phyloP scores from a whole-genome alignment of 2,113 vertebrate genomes.

The Rhinoderma darwinii region DNA sequence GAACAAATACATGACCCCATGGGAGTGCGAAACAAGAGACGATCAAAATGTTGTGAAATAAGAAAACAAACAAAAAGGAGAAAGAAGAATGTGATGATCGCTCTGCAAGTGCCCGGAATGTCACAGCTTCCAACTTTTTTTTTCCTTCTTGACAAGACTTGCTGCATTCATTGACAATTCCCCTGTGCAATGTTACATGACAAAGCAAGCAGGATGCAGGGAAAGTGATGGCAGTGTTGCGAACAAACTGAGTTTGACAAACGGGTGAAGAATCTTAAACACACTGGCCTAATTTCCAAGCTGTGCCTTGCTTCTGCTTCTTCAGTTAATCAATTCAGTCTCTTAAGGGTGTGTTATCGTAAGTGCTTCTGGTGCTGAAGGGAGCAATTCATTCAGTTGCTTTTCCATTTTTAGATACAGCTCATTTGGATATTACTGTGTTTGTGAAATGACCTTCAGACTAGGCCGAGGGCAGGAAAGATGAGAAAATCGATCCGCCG shows the following conservation, averaged over 20 bases:
- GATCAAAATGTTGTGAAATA: constrained; percentile 34
- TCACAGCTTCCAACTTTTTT: constrained; percentile 18
- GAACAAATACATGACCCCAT: constrained; percentile 26
- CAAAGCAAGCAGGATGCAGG: constrained; percentile 34
- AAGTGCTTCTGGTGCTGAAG: background rate
- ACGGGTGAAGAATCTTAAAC: constrained; percentile 49
- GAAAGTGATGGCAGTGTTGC: constrained; percentile 36
- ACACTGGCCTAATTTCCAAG: constrained; percentile 48
- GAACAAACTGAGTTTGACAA: constrained; percentile 56
- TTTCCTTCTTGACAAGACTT: constrained; percentile 24
- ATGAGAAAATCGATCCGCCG: background rate
- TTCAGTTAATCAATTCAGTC: constrained; percentile 43
- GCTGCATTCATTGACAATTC: constrained; percentile 46
- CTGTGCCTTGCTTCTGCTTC: constrained; percentile 15
- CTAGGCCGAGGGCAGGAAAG: background rate
- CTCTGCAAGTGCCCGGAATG: constrained; percentile 2
- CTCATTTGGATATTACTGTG: background rate
- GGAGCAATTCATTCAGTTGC: background rate
- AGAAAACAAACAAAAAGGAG: constrained; percentile 18
- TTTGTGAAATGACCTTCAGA: background rate
- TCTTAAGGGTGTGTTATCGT: constrained; percentile 6
- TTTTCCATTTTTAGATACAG: background rate
- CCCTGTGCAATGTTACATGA: constrained; percentile 47
- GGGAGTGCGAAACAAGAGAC: background rate
- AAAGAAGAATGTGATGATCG: constrained; percentile 10